Base-by-base conservation (phyloP, 2,797 vertebrate genomes). In the Eleutherodactylus coqui region DNA sequence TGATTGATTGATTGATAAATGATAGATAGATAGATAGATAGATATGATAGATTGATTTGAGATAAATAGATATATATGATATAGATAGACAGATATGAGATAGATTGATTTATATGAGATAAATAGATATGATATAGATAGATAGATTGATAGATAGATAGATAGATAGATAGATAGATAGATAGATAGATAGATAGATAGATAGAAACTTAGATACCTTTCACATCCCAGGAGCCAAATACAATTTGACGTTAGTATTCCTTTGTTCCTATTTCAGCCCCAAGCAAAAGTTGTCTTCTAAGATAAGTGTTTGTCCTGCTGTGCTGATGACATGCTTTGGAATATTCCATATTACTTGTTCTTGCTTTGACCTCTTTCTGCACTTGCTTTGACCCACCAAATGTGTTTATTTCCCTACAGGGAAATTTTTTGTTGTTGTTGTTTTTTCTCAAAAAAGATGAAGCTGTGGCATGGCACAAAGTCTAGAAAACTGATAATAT, bases 341-440 rank as follows among this genome's bases (percentile, higher is more conserved):
- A 79, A 87, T 62, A 76, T 70, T 83, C 62, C 43, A 62, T 83
- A 70, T 80, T 75, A 60, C 5, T 83, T 79, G 24, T 78, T 87
- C 41, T 53, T 72, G 38, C 51, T 60, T 79, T 87, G 86, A 87
- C 75, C 75, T 79, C 29, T 58, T 72, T 77, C 45, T 73, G 51
- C 62, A 51, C 45, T 87, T 55, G 1, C 13, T 47, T 83, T 82
- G 62, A 78, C 70, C 80, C 80, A 67, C 7, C 47, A 60, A 67
- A 78, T 86, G 62, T 83, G 80, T 82, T 86, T 49, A 72, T 78
- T 82, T 21, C 85, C 80, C 85, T 41, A 78, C 45, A 49, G 79
- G 85, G 79, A 45, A 24, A 3, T 19, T 73, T 51, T 55, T 21
- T 55, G n/a, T n/a, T n/a, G n/a, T 53, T 53, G 4, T 47, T 29